These are phyloP conservation scores for Umimayanthus chanpuru DNA, from an alignment of 92 coral and sea anemone species.

Conservation along the genomic window DNA sequence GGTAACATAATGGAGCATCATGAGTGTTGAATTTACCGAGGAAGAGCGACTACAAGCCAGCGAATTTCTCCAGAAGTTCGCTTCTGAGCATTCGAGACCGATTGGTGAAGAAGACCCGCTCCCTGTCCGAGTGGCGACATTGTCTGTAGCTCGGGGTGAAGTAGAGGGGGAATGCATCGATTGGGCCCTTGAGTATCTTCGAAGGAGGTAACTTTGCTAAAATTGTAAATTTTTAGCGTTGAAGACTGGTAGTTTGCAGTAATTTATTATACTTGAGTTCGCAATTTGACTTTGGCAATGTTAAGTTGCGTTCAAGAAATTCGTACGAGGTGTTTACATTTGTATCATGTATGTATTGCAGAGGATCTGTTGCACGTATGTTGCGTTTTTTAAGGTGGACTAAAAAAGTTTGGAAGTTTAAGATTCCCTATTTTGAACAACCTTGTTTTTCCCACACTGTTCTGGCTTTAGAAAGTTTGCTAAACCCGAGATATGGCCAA, in stretches of 20 bases:
- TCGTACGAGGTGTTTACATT: constrained; percentile 27
- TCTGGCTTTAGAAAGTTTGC: not conserved
- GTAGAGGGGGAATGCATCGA: constrained; percentile 81
- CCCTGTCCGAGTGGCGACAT: constrained; percentile 72
- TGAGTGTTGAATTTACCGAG: constrained; percentile 83
- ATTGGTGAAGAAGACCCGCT: constrained; percentile 67
- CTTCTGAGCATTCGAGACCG: constrained; percentile 53
- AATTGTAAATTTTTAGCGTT: not conserved
- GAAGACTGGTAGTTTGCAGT: not conserved
- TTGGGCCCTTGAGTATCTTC: constrained; percentile 79
- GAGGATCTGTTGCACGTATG: constrained; percentile 19
- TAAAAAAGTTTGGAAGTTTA: not conserved
- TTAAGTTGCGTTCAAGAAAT: constrained; percentile 15
- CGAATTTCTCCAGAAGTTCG: constrained; percentile 70
- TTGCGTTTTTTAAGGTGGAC: not conserved
- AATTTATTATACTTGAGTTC: not conserved
- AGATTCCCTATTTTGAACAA: not conserved
- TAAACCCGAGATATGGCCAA: not conserved
- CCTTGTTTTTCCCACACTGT: not conserved
- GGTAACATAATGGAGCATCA: constrained; percentile 47
- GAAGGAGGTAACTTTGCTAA: constrained; percentile 58
- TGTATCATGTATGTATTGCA: not conserved
- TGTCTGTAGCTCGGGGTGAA: constrained; percentile 64
- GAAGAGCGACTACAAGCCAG: constrained; percentile 70
- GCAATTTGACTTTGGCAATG: not conserved